Conservation (phyloP, 2,797 vertebrate species). For the Hippopotamyrus pictus region DNA sequence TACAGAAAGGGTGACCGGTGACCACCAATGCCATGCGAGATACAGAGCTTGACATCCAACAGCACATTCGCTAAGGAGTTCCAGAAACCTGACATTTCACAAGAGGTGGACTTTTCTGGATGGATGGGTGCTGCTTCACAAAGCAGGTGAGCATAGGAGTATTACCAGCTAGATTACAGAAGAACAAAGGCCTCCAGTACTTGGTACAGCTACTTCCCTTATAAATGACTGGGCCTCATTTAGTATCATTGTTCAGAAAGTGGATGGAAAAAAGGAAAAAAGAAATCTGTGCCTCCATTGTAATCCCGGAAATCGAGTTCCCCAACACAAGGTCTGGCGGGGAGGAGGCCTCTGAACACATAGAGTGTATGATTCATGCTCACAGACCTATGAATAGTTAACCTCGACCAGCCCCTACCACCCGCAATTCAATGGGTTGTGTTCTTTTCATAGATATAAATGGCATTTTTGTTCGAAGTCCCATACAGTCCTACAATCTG, state of each 20-base stretch:
- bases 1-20: neutral
- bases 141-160: neutral
- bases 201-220: constrained; percentile 35
- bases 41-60: neutral
- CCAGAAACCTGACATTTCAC: neutral
- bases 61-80: neutral
- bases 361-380: constrained; percentile 17
- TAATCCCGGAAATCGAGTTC: constrained; percentile 49
- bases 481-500: constrained; percentile 22
- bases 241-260: constrained; percentile 58
- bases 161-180: neutral
- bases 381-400: constrained; percentile 19
- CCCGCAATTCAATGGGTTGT: constrained; percentile 15
- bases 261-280: neutral
- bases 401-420: constrained; percentile 8
- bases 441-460: constrained; percentile 15
- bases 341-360: neutral
- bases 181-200: constrained; percentile 28
- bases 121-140: neutral
- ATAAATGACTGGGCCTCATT: constrained; percentile 55
- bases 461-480: constrained; percentile 18
- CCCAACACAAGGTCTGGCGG: constrained; percentile 25
- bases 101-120: neutral
- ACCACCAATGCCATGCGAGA: neutral
- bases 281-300: constrained; percentile 50